Percentiles rank a stretch among this genome's conserved stretches.
Evolutionary conservation across 2,888 invertebrate genomes (phyloP).

Genomic region (Drosophila sordidapex): DNA sequence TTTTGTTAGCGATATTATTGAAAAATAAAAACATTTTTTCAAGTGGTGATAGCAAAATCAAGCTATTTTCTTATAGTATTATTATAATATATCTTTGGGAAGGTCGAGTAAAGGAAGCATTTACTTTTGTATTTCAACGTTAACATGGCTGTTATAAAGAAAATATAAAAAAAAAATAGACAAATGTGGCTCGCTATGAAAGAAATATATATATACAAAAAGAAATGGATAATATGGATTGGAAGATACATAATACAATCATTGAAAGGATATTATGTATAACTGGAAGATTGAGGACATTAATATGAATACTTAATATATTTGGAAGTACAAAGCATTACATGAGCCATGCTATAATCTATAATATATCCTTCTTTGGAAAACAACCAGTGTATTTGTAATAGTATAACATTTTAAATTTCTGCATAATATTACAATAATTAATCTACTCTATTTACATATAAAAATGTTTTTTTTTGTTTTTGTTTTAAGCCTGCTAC

Average conservation of each 20-base stretch:
- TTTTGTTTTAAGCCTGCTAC: slow-evolving; percentile 53
- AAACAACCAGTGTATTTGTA: slow-evolving; percentile 37
- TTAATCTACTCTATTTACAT: slow-evolving; percentile 60
- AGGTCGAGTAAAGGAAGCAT: slow-evolving; percentile 27
- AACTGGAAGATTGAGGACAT: slow-evolving; percentile 31
- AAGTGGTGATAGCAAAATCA: slow-evolving; percentile 6
- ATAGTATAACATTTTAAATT: slow-evolving; percentile 47
- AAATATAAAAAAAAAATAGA: slow-evolving; percentile 3
- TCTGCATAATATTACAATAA: slow-evolving; percentile 43
- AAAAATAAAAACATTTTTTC: background rate
- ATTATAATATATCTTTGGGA: slow-evolving; percentile 17
- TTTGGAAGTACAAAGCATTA: slow-evolving; percentile 33
- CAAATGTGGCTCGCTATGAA: slow-evolving; percentile 8
- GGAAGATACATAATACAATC: slow-evolving; percentile 26
- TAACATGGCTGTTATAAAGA: slow-evolving; percentile 1
- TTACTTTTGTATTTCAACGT: background rate
- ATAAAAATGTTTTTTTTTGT: slow-evolving; percentile 16
- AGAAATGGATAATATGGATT: slow-evolving; percentile 5
- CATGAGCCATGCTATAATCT: slow-evolving; percentile 33
- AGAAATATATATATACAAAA: slow-evolving; percentile 10
- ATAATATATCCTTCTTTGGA: slow-evolving; percentile 28
- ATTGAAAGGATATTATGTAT: slow-evolving; percentile 16
- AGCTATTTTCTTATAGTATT: slow-evolving; percentile 6
- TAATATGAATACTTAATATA: slow-evolving; percentile 34
- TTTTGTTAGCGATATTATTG: slow-evolving; percentile 9